A percentile compares a stretch with the other conserved stretches of the same genome.
Evolutionary conservation across 2,113 vertebrate genomes (phyloP).

Genomic region (Willisornis vidua): DNA sequence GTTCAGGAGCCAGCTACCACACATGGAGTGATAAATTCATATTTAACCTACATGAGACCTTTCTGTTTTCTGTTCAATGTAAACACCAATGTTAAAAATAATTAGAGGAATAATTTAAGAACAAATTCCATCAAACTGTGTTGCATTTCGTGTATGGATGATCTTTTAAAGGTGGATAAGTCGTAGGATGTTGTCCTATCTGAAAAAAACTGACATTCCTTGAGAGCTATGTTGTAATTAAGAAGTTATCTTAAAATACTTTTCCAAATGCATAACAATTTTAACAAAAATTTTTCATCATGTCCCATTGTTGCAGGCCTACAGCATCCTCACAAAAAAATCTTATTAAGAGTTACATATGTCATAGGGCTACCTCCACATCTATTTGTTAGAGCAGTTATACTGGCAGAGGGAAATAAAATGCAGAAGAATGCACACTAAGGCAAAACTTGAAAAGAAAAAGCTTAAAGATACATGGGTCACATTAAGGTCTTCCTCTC

Average conservation of each 20-base stretch:
- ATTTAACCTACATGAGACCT: background rate
- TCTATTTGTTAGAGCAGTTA: background rate
- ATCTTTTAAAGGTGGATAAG: background rate
- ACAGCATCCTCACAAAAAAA: background rate
- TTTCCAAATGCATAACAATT: background rate
- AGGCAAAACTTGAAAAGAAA: background rate
- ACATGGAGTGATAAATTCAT: background rate
- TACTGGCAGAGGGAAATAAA: background rate
- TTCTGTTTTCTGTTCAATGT: background rate
- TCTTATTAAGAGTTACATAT: background rate
- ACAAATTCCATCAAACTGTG: background rate
- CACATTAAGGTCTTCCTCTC: conserved; percentile 22
- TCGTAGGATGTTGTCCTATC: background rate
- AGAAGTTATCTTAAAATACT: background rate
- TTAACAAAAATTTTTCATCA: background rate
- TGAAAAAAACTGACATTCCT: background rate
- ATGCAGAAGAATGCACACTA: background rate
- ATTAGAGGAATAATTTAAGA: background rate
- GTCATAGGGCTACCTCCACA: background rate
- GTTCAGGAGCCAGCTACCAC: background rate
- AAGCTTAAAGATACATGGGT: background rate
- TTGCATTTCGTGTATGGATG: background rate
- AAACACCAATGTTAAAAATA: background rate
- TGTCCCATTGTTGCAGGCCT: background rate
- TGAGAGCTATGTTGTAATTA: background rate